These are phyloP conservation scores for Malacoctenus gilli DNA, from an alignment of 2,797 vertebrate genomes.

Conservation along the genomic window DNA sequence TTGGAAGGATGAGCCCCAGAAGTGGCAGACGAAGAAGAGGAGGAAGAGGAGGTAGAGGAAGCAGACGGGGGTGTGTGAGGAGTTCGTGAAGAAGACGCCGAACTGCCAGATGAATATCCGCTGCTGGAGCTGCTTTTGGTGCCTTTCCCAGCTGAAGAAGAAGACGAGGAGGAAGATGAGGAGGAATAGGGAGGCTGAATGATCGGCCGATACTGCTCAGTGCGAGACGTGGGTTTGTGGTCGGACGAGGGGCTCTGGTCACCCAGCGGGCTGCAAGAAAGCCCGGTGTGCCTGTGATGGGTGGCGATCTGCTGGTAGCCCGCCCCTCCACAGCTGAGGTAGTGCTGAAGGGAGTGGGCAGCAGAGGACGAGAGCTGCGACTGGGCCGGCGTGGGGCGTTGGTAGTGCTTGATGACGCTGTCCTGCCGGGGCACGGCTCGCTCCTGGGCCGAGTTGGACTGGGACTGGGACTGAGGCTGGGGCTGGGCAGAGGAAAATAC, in stretches of 20 bases:
- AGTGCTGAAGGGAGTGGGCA: conserved; percentile 92
- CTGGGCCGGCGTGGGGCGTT: conserved; percentile 88
- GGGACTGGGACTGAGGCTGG: conserved; percentile 79
- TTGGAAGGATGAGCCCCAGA: conserved; percentile 83
- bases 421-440: conserved; percentile 92
- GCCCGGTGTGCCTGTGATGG: conserved; percentile 86
- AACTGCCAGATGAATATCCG: conserved; percentile 88
- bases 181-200: conserved; percentile 88
- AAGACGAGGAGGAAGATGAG: conserved; percentile 79
- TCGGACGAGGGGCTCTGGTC: conserved; percentile 89
- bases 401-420: conserved; percentile 96
- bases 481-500: conserved; percentile 88
- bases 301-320: conserved; percentile 89
- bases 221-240: conserved; percentile 77
- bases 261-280: conserved; percentile 91
- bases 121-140: conserved; percentile 85
- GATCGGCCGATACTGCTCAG: conserved; percentile 89
- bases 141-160: conserved; percentile 80
- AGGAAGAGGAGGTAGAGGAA: conserved; percentile 85
- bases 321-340: conserved; percentile 90
- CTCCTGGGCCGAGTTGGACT: conserved; percentile 86
- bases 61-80: conserved; percentile 86
- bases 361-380: conserved; percentile 87
- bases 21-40: conserved; percentile 87
- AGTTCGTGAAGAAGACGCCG: conserved; percentile 83